These are phyloP conservation scores for Chloromyia formosa DNA, from an alignment of 2,888 invertebrate species.

Conservation along the genomic window DNA sequence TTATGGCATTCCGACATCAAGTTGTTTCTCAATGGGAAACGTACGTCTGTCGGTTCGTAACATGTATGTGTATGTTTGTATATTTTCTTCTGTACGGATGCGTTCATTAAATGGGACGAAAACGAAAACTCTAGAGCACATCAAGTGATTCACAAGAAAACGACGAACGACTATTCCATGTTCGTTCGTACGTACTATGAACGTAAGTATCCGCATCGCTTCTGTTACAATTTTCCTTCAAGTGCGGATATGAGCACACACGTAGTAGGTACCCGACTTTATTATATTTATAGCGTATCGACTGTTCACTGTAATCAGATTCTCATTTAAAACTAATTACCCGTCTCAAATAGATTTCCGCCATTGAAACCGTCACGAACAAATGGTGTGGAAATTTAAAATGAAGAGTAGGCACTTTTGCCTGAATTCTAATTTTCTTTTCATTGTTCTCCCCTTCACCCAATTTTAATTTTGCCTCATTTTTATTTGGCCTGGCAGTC, in stretches of 20 bases:
- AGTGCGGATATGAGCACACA: constrained; percentile 1
- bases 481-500: constrained; percentile 7
- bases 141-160: not conserved
- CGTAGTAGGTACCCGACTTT: not conserved
- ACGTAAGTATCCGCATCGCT: not conserved
- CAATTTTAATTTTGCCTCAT: not conserved
- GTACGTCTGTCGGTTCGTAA: too few species aligned
- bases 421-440: not conserved
- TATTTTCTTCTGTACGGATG: constrained; percentile 1
- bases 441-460: not conserved
- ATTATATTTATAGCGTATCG: constrained; percentile 40
- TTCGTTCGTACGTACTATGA: too few species aligned
- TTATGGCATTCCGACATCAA: too few species aligned
- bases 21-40: too few species aligned
- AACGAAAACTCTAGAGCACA: constrained; percentile 23
- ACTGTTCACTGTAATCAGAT: constrained; percentile 47
- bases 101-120: constrained; percentile 29
- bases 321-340: constrained; percentile 49
- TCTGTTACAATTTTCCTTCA: not conserved
- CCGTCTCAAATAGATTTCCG: constrained; percentile 49
- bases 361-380: constrained; percentile 45
- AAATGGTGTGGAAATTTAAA: constrained; percentile 47
- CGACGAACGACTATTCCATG: not conserved
- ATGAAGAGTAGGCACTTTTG: constrained; percentile 33
- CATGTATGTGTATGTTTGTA: too few species aligned